Evolutionary conservation across 92 coral and sea anemone species (phyloP), one percentile per base, ranked within the genome.

Genomic region (Isaurus tuberculatus): DNA sequence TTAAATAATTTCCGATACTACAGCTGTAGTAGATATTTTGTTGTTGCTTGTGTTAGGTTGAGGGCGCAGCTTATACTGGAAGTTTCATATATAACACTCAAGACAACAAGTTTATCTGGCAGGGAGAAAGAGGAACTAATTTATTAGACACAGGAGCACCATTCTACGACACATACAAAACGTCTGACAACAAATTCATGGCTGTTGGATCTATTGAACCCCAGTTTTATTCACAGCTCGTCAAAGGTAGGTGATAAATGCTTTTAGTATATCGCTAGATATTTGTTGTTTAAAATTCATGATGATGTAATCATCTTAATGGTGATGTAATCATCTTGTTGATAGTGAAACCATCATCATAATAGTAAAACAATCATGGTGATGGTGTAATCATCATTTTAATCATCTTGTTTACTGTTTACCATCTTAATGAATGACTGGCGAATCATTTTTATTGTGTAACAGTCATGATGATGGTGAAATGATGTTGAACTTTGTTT

Each of bases 171-270:
- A 95, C 98, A 0, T 95, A 95, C 73, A 48, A 83, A 74, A 95
- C 98, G 57, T 58, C 91, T 66, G 98, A 95, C 88, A 91, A 89
- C 78, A 88, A 92, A 85, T 95, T 83, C 73, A 75, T 95, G 72
- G 88, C 98, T 72, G 95, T 95, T 55, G 98, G 98, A 1, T 93
- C 98, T 15, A 53, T 95, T 42, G 98, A 95, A 65, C 93, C 95
- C 28, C 89, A 95, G 87, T 95, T 95, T 70, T 95, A 90, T 80
- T 78, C 91, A 40, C 83, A 77, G 61, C 90, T 95, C 53, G 65
- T 93, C 13, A 87, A 85, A 88, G 98, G 98, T 95, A 48, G 29
- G 44, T 55, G 63, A 19, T 55, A 17, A 3, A 22, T 55, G 4
- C 26, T 16, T n/a, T 53, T 17, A n/a, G 23, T n/a, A 9, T 19